Evolutionary conservation across 2,797 vertebrate species (phyloP), one percentile per base, ranked within the genome.

Genomic region (Ibycter americanus): DNA sequence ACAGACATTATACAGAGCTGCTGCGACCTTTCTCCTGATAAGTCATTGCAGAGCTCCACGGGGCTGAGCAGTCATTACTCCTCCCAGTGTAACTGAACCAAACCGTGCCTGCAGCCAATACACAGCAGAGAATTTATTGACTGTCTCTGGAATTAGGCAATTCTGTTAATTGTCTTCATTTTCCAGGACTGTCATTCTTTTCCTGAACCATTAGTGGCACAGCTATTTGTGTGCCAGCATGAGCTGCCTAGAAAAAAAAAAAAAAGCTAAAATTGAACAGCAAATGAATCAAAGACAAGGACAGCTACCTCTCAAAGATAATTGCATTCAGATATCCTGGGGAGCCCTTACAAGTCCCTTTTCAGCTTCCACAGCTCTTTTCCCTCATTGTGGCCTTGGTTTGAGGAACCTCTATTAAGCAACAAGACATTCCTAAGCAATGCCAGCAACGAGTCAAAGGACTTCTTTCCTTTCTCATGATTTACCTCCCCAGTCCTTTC

Each of bases 91-190:
- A 21, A 19, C 58, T 31, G 68, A 89, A 36, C 47, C 72, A 80
- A 31, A 62, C 38, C 6, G 1, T 2, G 71, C 90, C 74, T 65
- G 78, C 87, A 92, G 95, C 88, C 93, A 72, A 7, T 44, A 66
- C 74, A 73, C 83, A 85, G 87, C 63, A 78, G 18, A 89, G 56
- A 12, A 91, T 89, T 91, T n/a, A 93, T 23, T 26, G 91, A 46
- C 36, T 85, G 81, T 22, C 89, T 61, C 74, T 94, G 89, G 13
- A 92, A 92, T 71, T 40, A 85, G 81, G 89, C 96, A 94, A 80
- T 94, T 77, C 74, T 67, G 67, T 81, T 92, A 92, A 94, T 87
- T 91, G 90, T 40, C 87, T 83, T 63, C 63, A 13, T 92, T 73
- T 85, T 67, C n/a, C 91, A 93, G 80, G 67, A 8, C 89, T 59